Percentiles rank a stretch among this genome's conserved stretches.
Conservation (phyloP, 2,888 invertebrate genomes). For the Drosophila yooni region DNA sequence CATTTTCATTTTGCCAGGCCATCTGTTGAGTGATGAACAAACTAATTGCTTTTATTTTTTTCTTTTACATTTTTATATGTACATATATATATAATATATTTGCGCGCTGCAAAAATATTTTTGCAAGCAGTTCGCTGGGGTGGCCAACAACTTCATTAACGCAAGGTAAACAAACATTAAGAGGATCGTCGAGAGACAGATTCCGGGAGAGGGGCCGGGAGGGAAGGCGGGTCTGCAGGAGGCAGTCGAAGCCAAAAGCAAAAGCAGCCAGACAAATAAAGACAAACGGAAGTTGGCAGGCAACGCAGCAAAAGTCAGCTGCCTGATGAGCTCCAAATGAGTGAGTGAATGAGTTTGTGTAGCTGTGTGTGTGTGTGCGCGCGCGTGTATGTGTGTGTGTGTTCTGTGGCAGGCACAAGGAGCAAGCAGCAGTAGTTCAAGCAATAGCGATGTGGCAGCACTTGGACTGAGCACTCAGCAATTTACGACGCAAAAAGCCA, state of each 20-base stretch:
- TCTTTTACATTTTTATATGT: slow-evolving; percentile 13
- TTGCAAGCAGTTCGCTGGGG: slow-evolving; percentile 59
- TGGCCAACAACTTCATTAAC: slow-evolving; percentile 79
- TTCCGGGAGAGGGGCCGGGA: background rate
- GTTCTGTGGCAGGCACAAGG: slow-evolving; percentile 12
- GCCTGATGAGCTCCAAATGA: slow-evolving; percentile 51
- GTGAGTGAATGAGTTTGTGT: slow-evolving; percentile 2
- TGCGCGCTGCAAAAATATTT: slow-evolving; percentile 70
- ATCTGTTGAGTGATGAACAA: slow-evolving; percentile 82
- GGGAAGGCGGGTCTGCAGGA: slow-evolving; percentile 18
- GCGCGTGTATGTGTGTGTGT: slow-evolving; percentile 16
- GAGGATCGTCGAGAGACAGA: slow-evolving; percentile 28
- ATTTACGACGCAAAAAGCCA: slow-evolving; percentile 78
- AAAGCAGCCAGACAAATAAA: slow-evolving; percentile 71
- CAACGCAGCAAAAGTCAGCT: slow-evolving; percentile 64
- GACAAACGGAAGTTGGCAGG: slow-evolving; percentile 75
- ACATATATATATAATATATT: slow-evolving; percentile 1
- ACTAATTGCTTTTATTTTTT: slow-evolving; percentile 81
- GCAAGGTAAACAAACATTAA: slow-evolving; percentile 75
- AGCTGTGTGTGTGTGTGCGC: slow-evolving; percentile 2
- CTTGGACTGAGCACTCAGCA: slow-evolving; percentile 74
- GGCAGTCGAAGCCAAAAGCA: slow-evolving; percentile 49
- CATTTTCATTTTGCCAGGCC: slow-evolving; percentile 72
- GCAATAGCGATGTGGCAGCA: slow-evolving; percentile 35
- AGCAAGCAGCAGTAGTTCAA: slow-evolving; percentile 7